Evolutionary conservation across 2,888 invertebrate genomes (phyloP), one percentile per base, ranked within the genome.

Genomic region (Rhagonycha lutea): DNA sequence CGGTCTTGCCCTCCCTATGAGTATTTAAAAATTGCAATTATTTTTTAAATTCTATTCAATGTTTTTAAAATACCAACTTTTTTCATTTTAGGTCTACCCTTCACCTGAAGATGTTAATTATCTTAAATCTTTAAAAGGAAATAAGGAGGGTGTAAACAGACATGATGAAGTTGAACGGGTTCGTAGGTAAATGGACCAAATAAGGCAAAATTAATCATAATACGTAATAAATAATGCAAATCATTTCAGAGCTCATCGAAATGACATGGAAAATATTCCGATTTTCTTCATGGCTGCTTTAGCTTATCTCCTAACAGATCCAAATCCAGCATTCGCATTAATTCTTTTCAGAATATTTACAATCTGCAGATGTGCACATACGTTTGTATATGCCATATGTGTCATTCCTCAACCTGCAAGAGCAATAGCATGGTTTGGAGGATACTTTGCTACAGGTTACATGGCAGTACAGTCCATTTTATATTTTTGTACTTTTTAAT

Each of bases 261-360:
- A 94, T 83, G 94, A 94, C 84, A 84, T 94, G 85, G 94, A 94
- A 86, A 94, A 93, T 85, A 93, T 94, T 70, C 89, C 92, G 0
- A 89, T 91, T 1, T 94, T 93, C 84, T 89, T 92, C 85, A 82
- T 92, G 12, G 86, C 92, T 47, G 91, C 90, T 4, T 89, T 91
- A 4, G 84, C 92, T 74, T 94, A 92, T 87, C 83, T 92, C 74
- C 88, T 91, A 24, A 92, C 92, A 0, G 88, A 88, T 0, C 94
- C 94, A 0, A 86, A 86, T 70, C 83, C 87, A 9, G 84, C 82
- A 76, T 68, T 89, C 0, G 92, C 92, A 3, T 86, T 88, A 18
- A 29, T 88, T 76, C 84, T 92, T 68, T 91, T 92, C 86, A 88
- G 80, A 26, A 83, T 89, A 7, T 93, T 89, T 84, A 89, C 92